A percentile compares a stretch with the other conserved stretches of the same genome.
phyloP scores from a whole-genome alignment of 1,140 invertebrate species.

The Sycobia sp. region DNA sequence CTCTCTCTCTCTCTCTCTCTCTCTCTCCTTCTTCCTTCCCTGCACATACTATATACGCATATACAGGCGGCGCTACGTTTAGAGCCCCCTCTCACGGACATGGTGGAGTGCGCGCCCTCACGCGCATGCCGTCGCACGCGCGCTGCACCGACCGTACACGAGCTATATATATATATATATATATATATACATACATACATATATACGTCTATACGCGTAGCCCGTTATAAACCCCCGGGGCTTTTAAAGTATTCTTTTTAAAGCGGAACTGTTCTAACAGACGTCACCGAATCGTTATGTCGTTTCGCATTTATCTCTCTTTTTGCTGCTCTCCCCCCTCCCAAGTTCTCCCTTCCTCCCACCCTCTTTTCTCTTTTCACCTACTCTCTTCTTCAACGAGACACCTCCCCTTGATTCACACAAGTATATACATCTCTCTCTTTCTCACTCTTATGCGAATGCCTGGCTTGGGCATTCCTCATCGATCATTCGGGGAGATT shows the following conservation, averaged over 20 bases:
- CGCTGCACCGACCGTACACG: neutral
- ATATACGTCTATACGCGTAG: conserved; percentile 10
- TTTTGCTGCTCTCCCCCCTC: too few relatives aligned
- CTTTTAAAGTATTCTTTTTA: conserved; percentile 65
- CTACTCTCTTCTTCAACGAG: too few relatives aligned
- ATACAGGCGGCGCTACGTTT: conserved; percentile 54
- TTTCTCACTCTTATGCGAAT: neutral
- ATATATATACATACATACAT: too few relatives aligned
- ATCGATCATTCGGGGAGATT: conserved; percentile 43
- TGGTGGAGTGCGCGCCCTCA: neutral
- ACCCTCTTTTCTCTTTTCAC: neutral
- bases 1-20: too few relatives aligned
- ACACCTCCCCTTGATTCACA: too few relatives aligned
- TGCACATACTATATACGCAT: too few relatives aligned
- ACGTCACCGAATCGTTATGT: conserved; percentile 49
- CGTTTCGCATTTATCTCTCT: conserved; percentile 33
- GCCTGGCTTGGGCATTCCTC: conserved; percentile 37
- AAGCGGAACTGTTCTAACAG: conserved; percentile 59
- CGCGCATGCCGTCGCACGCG: neutral
- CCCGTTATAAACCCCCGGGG: conserved; percentile 62
- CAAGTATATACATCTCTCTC: neutral
- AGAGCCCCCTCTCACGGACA: conserved; percentile 33
- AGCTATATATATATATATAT: too few relatives aligned
- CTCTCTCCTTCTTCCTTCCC: conserved; percentile 62
- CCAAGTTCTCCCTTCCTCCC: too few relatives aligned